Evolutionary conservation across 2,888 invertebrate species (phyloP), one percentile per base, ranked within the genome.

Genomic region (Nymphalis c-album): DNA sequence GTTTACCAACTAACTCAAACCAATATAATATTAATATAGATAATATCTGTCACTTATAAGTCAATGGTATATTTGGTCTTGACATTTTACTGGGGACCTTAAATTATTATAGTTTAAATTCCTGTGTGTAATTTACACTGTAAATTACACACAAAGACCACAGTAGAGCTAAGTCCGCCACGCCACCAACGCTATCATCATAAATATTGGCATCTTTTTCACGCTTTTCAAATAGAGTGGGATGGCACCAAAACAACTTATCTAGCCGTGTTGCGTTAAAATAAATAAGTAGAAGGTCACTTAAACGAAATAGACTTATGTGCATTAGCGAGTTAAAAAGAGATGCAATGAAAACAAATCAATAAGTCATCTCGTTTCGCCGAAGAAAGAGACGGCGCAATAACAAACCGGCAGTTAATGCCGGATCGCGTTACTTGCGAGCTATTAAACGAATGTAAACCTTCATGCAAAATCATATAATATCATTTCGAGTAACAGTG

Each of bases 301-400:
- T 80, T 78, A 70, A 78, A 74, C 77, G 90, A 86, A 85, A 91
- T 81, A 76, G 78, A 85, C 80, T 80, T 85, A 88, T 83, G 78
- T 76, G 75, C 77, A 76, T 75, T 79, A 80, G 80, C 80, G 82
- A 77, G 90, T 74, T 79, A 80, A 86, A 91, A 79, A 85, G 92
- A 90, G 93, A 91, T 83, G 88, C 89, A 87, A 88, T 90, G 92
- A 93, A 92, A 93, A 93, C 93, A 93, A 93, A 93, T 92, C 91
- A 90, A 92, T 91, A 90, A 79, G 77, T 85, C 85, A 88, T 88
- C 88, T 86, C 83, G 84, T 86, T 87, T 85, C 82, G 85, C 85
- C 82, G 78, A 81, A 81, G 91, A 90, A 80, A 83, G 91, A 88
- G 92, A 90, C 80, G 80, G 87, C 86, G 85, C 85, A 88, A 91